Evolutionary conservation across 2,113 vertebrate genomes (phyloP), one percentile per base, ranked within the genome.

Genomic region (Podilymbus podiceps): DNA sequence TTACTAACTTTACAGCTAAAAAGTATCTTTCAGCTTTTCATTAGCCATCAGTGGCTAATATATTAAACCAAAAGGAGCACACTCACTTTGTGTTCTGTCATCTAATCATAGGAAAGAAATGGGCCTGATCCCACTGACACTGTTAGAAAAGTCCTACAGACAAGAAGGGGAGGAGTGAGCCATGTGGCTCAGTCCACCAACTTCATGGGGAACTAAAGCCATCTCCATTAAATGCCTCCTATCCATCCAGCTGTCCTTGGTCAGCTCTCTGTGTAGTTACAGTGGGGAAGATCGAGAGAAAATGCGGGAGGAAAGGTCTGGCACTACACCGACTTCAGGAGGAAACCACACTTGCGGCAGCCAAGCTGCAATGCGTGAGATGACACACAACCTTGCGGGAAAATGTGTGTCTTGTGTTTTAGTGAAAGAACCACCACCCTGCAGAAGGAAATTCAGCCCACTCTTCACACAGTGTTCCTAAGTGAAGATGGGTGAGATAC

Each of bases 401-500:
- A 75, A 75, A 88, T 2, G 3, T 7, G 10, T 11, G 18, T 35
- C 12, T 40, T 42, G 13, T 64, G 69, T 53, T 82, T 85, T 40
- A 56, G 33, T 40, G 66, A 46, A 67, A 82, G 64, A 85, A 50
- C 33, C 7, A n/a, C 9, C 44, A 53, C 47, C 5, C 53, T 58
- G 58, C 33, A 83, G 66, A 55, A 73, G 56, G 17, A 66, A 85
- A 80, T 33, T 22, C 50, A 84, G 35, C 30, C 16, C 53, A 64
- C 0, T 0, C 35, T 63, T 88, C 5, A 0, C 62, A 30, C 4
- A 2, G 12, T 31, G 31, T 4, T 89, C 46, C 15, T 66, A 3
- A 2, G 24, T 74, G 72, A 84, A 55, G 59, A 60, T n/a, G 50
- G 9, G 28, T 42, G n/a, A 90, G 42, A 49, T 31, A n/a, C 11